Base-by-base conservation (phyloP, 2,113 vertebrate genomes). In the Zapornia atra region DNA sequence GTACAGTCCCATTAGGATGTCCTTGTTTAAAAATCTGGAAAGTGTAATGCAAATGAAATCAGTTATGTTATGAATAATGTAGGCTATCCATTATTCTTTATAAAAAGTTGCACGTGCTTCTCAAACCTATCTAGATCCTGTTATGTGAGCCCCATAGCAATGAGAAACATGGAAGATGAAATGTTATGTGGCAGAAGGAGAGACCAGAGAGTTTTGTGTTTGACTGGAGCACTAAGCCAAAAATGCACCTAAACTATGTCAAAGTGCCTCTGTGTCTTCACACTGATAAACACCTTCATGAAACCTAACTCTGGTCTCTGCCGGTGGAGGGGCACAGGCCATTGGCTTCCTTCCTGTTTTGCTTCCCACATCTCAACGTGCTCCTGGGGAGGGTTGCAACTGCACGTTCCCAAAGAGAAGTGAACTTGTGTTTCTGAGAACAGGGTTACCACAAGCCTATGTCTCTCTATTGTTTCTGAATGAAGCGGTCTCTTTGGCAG, bases 1-100 rank as follows among this genome's bases (percentile, higher is more conserved):
- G 83, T 68, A 80, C 72, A 90, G 56, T 90, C 71, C 76, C 82
- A 94, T 92, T 96, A 92, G 54, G 59, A 94, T 91, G 88, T 82
- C 89, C 96, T 95, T 95, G 84, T 90, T 96, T 94, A 82, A 97
- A 94, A 94, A 91, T 69, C 82, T 91, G 63, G 84, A 83, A 96
- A 96, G 95, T 75, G 76, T 79, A 94, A 95, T 93, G 88, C 90
- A 95, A 96, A 95, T 95, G 86, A 92, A 95, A 95, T 82, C 96
- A 94, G 85, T 92, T 87, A 82, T 11, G 90, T 73, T 86, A 97
- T 96, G 80, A 96, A 95, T 96, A 96, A 97, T 96, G 94, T 95
- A 96, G 63, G 60, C 44, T 86, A 66, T 53, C 86, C 84, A 95
- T 94, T 96, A 95, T 79, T 93, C 93, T 96, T 94, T 95, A 54